Base-by-base conservation (phyloP, 2,888 invertebrate genomes). In the Metalampra italica region DNA sequence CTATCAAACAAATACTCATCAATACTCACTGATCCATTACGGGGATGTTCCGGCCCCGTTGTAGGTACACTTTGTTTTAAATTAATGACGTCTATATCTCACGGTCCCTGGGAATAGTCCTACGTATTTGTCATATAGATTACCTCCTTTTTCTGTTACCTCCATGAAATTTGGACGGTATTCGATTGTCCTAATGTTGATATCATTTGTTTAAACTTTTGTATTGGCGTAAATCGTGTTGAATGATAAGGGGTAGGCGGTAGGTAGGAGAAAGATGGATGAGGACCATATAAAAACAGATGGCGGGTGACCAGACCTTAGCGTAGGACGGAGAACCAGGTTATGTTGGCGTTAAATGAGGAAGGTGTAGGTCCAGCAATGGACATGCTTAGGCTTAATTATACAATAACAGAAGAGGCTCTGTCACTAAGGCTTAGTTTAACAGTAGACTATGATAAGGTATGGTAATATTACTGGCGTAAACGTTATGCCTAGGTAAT, bases 91-190 rank as follows among this genome's bases (percentile, higher is more conserved):
- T 56, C 66, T 65, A 78, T 78, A 78, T 75, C 70, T 80, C 78
- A 78, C 64, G 65, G 69, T 74, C 75, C 77, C 67, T 59, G 65
- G 65, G 65, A 79, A 81, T 75, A 64, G 78, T 64, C 80, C 78
- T 75, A 71, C 70, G 71, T 68, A 82, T 82, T 82, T 79, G 71
- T 82, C 81, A 82, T 77, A 79, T 74, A 80, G 78, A 82, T 82
- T 81, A 74, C 76, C 73, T 72, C 73, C 77, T 80, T 82, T 82
- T 80, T 80, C 15, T 14, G 71, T 73, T 72, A 66, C 67, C 65
- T 64, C 64, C 68, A 59, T 57, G 63, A 68, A 68, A 76, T 78
- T 70, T 46, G 41, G 46, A 50, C 49, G 47, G 36, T 45, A 49
- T 53, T 50, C 47, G 51, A 43, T 52, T 52, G 49, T 45, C 50